A percentile compares a stretch with the other conserved stretches of the same genome.
Evolutionary conservation across 30 jellyfish, hydroid and myxozoan genomes (phyloP).

Genomic region (Turritopsis rubra): DNA sequence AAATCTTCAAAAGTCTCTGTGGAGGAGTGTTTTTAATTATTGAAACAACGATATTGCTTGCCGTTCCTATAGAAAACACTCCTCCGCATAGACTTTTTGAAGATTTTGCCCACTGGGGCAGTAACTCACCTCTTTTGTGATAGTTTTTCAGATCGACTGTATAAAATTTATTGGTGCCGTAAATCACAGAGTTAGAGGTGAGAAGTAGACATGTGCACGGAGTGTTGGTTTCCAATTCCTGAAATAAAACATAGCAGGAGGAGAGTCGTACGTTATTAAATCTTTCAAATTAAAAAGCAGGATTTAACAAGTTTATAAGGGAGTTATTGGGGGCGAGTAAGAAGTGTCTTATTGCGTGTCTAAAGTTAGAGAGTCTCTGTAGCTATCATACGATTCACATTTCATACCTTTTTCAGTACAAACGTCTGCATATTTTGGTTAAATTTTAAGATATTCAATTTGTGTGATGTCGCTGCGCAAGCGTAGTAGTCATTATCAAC

Average conservation of each 20-base stretch:
- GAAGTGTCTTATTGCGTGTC: too few species aligned
- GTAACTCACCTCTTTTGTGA: constrained; percentile 36
- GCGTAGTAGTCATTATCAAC: constrained; percentile 58
- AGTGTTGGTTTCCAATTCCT: constrained; percentile 88
- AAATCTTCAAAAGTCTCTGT: too few species aligned
- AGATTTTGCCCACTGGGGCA: too few species aligned
- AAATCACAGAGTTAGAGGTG: constrained; percentile 57
- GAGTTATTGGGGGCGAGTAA: too few species aligned
- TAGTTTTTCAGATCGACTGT: constrained; percentile 51
- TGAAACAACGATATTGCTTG: too few species aligned
- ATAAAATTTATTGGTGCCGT: constrained; percentile 79
- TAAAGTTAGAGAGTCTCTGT: too few species aligned
- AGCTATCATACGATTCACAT: too few species aligned
- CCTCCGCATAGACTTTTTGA: too few species aligned
- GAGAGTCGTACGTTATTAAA: not conserved
- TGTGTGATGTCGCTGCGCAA: constrained; percentile 82
- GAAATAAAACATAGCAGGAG: constrained; percentile 1
- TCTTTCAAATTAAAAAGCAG: too few species aligned
- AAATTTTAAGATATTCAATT: constrained; percentile 44
- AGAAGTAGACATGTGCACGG: constrained; percentile 81
- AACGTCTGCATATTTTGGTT: constrained; percentile 44
- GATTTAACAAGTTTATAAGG: too few species aligned
- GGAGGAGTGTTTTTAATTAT: too few species aligned
- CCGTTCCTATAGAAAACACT: too few species aligned
- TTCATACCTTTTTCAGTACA: constrained; percentile 58